Evolutionary conservation across 2,888 invertebrate species (phyloP), one percentile per base, ranked within the genome.

Genomic region (Yponomeuta cagnagella): DNA sequence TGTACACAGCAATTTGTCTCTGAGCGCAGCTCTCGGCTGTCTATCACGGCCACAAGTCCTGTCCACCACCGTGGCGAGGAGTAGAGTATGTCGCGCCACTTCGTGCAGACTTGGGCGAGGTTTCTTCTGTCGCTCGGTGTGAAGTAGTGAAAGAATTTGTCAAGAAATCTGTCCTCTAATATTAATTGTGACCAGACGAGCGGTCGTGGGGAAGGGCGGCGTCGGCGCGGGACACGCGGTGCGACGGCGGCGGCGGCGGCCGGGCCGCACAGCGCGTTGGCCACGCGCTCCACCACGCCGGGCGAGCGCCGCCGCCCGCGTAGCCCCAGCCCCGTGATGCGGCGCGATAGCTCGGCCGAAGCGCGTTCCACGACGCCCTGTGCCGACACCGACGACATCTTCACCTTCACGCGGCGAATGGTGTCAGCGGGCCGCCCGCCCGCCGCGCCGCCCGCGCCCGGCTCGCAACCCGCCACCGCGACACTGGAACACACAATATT

Each of bases 331-430:
- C 97, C 97, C 82, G 96, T 97, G 89, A 97, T 97, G 82, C 97
- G 95, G 83, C 97, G 97, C 78, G 97, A 96, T 76, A 97, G 93
- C 90, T 97, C 97, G 75, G 97, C 97, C 78, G 97, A 97, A 80
- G 97, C 97, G 82, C 97, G 94, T 93, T 97, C 97, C 88, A 97
- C 97, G 82, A 97, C 97, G 81, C 97, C 97, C 89, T 97, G 97
- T 79, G 96, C 96, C 79, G 96, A 96, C 91, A 96, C 96, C 82
- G 96, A 96, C 84, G 96, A 96, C 96, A 96, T 96, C 82, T 90
- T 91, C 82, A 90, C 90, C 80, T 92, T 90, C 72, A 92, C 92
- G 78, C 91, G 88, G 74, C 90, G 87, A 74, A 91, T 87, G 74
- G 91, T 89, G 83, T 91, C 90, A 75, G 84, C 87, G 74, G 90